phyloP scores from a whole-genome alignment of 2,888 invertebrate genomes.

The Gisinianus flammeolus region DNA sequence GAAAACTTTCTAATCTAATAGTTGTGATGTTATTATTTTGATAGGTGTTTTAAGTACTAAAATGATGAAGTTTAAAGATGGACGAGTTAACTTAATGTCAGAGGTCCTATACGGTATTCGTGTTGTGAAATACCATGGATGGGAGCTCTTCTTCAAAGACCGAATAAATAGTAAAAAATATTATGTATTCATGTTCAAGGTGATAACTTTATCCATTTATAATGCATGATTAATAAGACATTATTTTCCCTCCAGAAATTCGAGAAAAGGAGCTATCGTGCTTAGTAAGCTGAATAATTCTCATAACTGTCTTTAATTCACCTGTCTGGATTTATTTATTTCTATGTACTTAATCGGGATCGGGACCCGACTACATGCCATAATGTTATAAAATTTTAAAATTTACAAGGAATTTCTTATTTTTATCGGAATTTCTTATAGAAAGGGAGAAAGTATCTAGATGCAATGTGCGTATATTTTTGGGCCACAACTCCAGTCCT shows the following conservation, averaged over 20 bases:
- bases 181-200: not conserved
- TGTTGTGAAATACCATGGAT: slow-evolving; percentile 88
- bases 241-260: slow-evolving; percentile 65
- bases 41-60: slow-evolving; percentile 71
- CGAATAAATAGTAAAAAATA: slow-evolving; percentile 48
- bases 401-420: not conserved
- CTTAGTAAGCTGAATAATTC: slow-evolving; percentile 62
- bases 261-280: slow-evolving; percentile 76
- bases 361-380: too few species aligned
- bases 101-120: slow-evolving; percentile 87
- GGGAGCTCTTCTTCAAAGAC: slow-evolving; percentile 69
- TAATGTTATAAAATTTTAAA: too few species aligned
- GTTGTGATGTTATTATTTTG: too few species aligned
- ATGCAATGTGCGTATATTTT: slow-evolving; percentile 96
- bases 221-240: too few species aligned
- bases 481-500: slow-evolving; percentile 98
- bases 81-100: slow-evolving; percentile 82
- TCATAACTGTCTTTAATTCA: not conserved
- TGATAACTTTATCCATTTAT: not conserved
- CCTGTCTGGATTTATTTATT: too few species aligned
- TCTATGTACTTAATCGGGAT: too few species aligned
- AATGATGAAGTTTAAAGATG: slow-evolving; percentile 91
- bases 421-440: not conserved
- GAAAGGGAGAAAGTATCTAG: slow-evolving; percentile 88
- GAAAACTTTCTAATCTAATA: not conserved